Evolutionary conservation across 2,113 vertebrate genomes (phyloP).

Genomic region (Peucedramus taeniatus): DNA sequence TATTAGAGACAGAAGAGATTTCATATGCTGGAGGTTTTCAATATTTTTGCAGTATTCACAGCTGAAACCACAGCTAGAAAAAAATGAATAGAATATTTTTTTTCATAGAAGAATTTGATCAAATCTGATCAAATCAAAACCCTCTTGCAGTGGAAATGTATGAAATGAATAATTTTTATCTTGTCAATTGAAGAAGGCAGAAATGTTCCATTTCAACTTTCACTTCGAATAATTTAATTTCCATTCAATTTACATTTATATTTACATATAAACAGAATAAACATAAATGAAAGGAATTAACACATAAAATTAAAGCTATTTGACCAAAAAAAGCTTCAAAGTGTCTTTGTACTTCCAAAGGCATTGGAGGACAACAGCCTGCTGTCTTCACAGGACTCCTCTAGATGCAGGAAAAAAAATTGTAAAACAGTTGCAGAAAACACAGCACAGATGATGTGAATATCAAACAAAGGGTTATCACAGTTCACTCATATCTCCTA

Average conservation of each 20-base stretch:
- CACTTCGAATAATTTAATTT: not conserved
- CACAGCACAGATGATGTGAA: not conserved
- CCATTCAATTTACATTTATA: not conserved
- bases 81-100: not conserved
- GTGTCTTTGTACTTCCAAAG: not conserved
- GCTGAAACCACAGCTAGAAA: not conserved
- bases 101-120: not conserved
- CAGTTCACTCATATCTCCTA: not conserved
- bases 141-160: not conserved
- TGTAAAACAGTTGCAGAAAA: not conserved
- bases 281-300: not conserved
- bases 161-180: not conserved
- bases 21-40: not conserved
- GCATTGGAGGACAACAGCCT: not conserved
- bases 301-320: not conserved
- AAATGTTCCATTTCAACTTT: not conserved
- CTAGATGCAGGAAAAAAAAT: not conserved
- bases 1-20: not conserved
- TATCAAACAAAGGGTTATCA: not conserved
- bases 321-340: not conserved
- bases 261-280: not conserved
- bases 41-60: not conserved
- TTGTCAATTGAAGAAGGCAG: not conserved
- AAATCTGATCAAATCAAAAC: not conserved
- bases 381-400: not conserved